A percentile compares a stretch with the other conserved stretches of the same genome.
These are phyloP conservation scores for Tetragnatha versicolor DNA, from an alignment of 1,140 invertebrate genomes.

Conservation along the genomic window DNA sequence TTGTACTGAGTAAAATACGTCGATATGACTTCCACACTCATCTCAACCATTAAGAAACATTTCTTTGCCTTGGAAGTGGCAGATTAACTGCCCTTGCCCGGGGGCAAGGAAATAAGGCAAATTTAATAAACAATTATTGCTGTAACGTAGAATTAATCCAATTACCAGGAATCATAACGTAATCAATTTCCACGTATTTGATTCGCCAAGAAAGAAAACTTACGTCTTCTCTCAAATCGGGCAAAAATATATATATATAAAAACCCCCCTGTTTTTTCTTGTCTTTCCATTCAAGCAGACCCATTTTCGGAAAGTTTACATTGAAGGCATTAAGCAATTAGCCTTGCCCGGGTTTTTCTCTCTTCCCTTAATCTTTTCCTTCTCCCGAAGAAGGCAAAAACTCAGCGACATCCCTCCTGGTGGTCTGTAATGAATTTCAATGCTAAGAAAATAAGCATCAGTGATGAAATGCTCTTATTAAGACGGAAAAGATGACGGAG, in stretches of 20 bases:
- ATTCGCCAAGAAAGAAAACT: too few relatives aligned
- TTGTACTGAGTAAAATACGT: too few relatives aligned
- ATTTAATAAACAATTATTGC: constrained; percentile 36
- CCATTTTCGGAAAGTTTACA: constrained; percentile 41
- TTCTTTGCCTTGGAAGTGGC: too few relatives aligned
- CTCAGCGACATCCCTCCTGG: not conserved
- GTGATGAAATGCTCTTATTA: constrained; percentile 51
- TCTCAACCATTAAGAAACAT: too few relatives aligned
- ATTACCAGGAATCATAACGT: constrained; percentile 22
- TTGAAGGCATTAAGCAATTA: constrained; percentile 45
- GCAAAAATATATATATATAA: too few relatives aligned
- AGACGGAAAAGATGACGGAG: constrained; percentile 14
- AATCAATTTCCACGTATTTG: constrained; percentile 13
- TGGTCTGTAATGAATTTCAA: constrained; percentile 48
- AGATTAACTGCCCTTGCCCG: not conserved
- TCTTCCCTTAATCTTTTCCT: not conserved
- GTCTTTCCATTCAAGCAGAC: too few relatives aligned
- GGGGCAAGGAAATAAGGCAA: not conserved
- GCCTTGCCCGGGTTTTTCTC: not conserved
- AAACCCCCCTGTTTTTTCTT: too few relatives aligned
- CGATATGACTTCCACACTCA: too few relatives aligned
- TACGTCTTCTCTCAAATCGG: too few relatives aligned
- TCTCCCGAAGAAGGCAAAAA: constrained; percentile 23
- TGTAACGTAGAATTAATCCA: constrained; percentile 19
- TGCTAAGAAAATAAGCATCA: constrained; percentile 46